These are phyloP conservation scores for Drosophila niveifrons DNA, from an alignment of 2,888 invertebrate genomes.

Conservation along the genomic window DNA sequence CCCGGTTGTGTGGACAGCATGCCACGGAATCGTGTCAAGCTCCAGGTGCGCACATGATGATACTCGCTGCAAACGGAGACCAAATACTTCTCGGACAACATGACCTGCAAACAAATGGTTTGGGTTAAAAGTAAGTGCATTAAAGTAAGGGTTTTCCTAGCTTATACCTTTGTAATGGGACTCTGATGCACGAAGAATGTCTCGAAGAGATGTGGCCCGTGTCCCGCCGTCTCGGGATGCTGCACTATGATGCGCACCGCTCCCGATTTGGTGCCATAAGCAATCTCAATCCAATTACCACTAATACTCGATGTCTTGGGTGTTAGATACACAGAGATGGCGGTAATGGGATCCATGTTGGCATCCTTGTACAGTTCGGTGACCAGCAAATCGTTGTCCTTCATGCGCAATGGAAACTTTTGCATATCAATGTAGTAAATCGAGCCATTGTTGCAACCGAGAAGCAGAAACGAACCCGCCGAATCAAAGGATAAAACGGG, in stretches of 20 bases:
- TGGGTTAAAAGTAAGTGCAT: neutral
- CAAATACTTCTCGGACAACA: conserved; percentile 96
- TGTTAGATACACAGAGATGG: conserved; percentile 99
- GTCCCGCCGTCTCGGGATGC: conserved; percentile 99
- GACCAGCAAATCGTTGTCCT: conserved; percentile 98
- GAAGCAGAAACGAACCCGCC: conserved; percentile 96
- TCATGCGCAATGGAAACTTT: conserved; percentile 99
- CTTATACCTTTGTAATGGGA: conserved; percentile 94
- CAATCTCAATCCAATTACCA: conserved; percentile 99
- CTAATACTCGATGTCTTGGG: conserved; percentile 99
- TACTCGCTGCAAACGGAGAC: conserved; percentile 99
- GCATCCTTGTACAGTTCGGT: conserved; percentile 98
- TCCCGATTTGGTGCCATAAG: conserved; percentile 98
- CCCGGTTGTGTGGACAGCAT: conserved; percentile 99
- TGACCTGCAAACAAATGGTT: conserved; percentile 87
- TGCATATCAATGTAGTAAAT: conserved; percentile 99
- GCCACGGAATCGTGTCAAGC: conserved; percentile 97
- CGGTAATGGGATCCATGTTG: conserved; percentile 97
- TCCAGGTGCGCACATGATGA: conserved; percentile 99
- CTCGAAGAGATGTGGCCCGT: conserved; percentile 99
- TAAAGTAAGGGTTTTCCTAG: neutral
- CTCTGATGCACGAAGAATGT: conserved; percentile 99
- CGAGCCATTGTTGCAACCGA: conserved; percentile 98
- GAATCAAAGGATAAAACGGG: conserved; percentile 98
- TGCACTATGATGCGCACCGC: conserved; percentile 99